phyloP scores from a whole-genome alignment of 2,888 invertebrate species.

The Coremacera marginata region DNA sequence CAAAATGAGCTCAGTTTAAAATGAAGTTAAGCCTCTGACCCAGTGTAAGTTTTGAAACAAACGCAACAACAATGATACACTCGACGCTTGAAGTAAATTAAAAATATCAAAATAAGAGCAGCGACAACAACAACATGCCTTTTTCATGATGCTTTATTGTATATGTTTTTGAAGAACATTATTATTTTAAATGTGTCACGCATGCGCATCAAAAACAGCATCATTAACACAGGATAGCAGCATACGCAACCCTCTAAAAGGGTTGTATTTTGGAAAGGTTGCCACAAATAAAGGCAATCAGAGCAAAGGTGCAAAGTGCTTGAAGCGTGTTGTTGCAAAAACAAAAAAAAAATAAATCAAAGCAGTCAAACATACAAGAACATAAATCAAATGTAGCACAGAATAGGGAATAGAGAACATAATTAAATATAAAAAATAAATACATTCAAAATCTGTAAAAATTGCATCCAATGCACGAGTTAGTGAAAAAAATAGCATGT shows the following conservation, averaged over 20 bases:
- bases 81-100: too few relatives aligned
- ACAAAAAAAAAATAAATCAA: not conserved
- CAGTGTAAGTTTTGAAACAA: too few relatives aligned
- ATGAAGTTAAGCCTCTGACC: too few relatives aligned
- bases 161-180: too few relatives aligned
- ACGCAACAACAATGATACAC: not conserved
- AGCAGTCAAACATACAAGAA: not conserved
- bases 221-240: not conserved
- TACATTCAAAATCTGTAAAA: not conserved
- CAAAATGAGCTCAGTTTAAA: too few relatives aligned
- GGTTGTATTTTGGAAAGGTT: not conserved
- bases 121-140: too few relatives aligned
- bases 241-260: not conserved
- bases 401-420: not conserved
- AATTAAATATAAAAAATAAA: not conserved
- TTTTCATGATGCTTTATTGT: too few relatives aligned
- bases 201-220: not conserved
- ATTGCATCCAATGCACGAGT: not conserved
- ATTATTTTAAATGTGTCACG: too few relatives aligned
- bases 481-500: not conserved
- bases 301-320: not conserved
- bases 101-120: too few relatives aligned
- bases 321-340: not conserved
- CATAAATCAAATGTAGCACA: not conserved
- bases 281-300: too few relatives aligned